Evolutionary conservation across 1,140 invertebrate genomes (phyloP), one percentile per base, ranked within the genome.

Genomic region (Drosophila persimilis): DNA sequence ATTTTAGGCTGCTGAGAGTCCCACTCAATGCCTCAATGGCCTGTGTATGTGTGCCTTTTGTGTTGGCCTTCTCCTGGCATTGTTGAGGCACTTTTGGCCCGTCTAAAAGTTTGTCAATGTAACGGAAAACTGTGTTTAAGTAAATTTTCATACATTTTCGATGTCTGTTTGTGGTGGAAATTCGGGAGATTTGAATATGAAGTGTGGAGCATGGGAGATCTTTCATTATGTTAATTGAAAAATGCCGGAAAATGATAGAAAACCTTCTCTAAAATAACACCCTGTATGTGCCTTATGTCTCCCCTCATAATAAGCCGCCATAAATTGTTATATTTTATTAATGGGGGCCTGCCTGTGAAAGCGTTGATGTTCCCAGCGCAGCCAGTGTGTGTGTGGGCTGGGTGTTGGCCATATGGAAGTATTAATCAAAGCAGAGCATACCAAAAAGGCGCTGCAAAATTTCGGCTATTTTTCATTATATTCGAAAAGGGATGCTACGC

Each of bases 321-420:
- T 86, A 86, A 86, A 86, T 86, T 86, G 65, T 76, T 78, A 88
- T 88, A 86, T 86, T 86, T 86, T 86, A 86, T 86, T 86, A 86
- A 86, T 86, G 81, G 9, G 3, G 11, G 11, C 3, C 3, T 70
- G 81, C 58, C 67, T 81, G 29, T 50, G 81, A 86, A 78, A 74
- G 81, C 81, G 73, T 67, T 47, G 77, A 70, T 67, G 69, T 77
- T 60, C 47, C 59, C 54, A 55, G 66, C 83, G 62, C 55, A 63
- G 66, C 83, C 74, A 65, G 61, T 75, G 50, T 46, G 4, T 4
- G 24, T 26, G 24, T 26, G 24, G 6, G 24, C 17, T 17, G 17
- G 17, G 17, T 26, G 4, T 45, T 73, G 76, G 31, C 31, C 57
- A 65, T 88, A 88, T 88, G 83, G 78, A 71, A 67, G 74, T 88